Base-by-base conservation (phyloP, 2,888 invertebrate genomes). In the Oxyteleia sp. region DNA sequence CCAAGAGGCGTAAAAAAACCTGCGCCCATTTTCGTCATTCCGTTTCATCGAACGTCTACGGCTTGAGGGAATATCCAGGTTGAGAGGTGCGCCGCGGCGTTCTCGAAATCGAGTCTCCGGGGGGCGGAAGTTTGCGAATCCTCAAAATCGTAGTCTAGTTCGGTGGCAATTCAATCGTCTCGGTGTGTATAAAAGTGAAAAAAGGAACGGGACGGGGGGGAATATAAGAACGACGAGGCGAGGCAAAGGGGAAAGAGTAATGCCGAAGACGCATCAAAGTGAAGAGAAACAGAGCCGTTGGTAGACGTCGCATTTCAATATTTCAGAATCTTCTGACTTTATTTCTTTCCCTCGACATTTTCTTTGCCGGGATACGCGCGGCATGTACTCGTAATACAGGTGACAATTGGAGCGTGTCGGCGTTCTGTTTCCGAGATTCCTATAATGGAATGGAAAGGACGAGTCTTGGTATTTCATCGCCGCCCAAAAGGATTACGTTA, bases 371-470 rank as follows among this genome's bases (percentile, higher is more conserved):
- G 35, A 82, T 85, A 64, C 69, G 55, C 57, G 68, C 45, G 51
- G 57, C 61, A 53, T 64, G 74, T 69, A 78, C 82, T 79, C 76
- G 86, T 86, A 87, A 91, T 89, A 87, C 87, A 85, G 84, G 85
- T 88, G 88, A 89, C 91, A 90, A 91, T 90, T 90, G 90, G 88
- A 89, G 91, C 89, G 87, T 89, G 87, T 87, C 88, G 86, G 87
- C 87, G 82, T 85, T 74, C 85, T 84, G 74, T 86, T 84, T 83
- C 81, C 66, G 79, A 84, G 86, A 90, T 89, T 88, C 84, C 87
- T 86, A 87, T 90, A 89, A 88, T 89, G 89, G 87, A 89, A 91
- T 88, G 88, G 87, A 87, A 86, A 80, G 87, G 86, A 86, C 84
- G 82, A 59, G 61, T 41, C 80, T 81, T 79, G 82, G 81, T 86